Evolutionary conservation across 2,113 vertebrate species (phyloP), one percentile per base, ranked within the genome.

Genomic region (Menura novaehollandiae): DNA sequence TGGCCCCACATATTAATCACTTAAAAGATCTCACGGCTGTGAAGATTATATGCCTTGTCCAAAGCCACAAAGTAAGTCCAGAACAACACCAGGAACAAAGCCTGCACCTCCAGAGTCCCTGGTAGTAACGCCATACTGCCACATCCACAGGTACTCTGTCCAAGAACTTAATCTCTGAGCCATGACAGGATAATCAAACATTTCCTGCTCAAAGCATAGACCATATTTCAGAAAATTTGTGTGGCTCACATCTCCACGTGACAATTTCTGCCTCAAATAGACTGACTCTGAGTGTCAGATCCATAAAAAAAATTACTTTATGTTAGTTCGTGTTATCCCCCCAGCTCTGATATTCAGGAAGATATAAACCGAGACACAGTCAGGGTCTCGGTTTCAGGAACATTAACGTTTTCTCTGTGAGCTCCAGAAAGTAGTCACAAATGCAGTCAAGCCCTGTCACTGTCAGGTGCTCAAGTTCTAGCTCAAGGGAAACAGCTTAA

Each of bases 221-320:
- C 35, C 22, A 3, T 41, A 80, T 51, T 90, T 53, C 53, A 66
- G 39, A 49, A 44, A 83, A 22, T 43, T 37, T 91, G 7, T 27
- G 7, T 8, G 18, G 44, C 18, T 39, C 10, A 59, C 3, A 30
- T 35, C 22, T 39, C 13, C 9, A 28, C 0, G 0, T 63, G 23
- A 37, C 30, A 47, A 63, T 71, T 93, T 77, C 55, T 51, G 18
- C 74, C 44, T 23, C 28, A 35, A 22, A 68, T 51, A 71, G 20
- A n/a, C 9, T 60, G 49, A 82, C 37, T 37, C 27, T 23, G 33
- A 76, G 15, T 28, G 30, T 13, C 37, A 91, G 28, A 71, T 68
- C 10, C 11, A 39, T 69, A 6, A 5, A 75, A 43, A 69, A 51
- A 76, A 62, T 12, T 22, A 52, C n/a, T 55, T 35, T 44, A 59